Base-by-base conservation (phyloP, 2,888 invertebrate genomes). In the Yponomeuta cagnagella region DNA sequence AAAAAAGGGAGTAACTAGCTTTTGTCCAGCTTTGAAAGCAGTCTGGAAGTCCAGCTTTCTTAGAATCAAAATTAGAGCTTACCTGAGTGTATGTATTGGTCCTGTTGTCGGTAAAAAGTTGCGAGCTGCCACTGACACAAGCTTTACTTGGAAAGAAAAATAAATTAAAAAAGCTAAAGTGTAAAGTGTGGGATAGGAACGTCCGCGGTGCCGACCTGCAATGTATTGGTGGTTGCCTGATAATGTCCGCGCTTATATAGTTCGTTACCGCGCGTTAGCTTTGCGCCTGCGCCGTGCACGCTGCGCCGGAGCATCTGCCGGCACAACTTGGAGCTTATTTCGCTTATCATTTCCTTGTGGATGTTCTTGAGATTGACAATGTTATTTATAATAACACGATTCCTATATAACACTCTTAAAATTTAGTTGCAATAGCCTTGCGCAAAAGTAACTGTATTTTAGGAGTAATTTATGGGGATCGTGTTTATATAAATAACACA, bases 181-280 rank as follows among this genome's bases (percentile, higher is more conserved):
- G 3, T 10, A 33, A 67, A 67, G 15, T 67, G n/a, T 67, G 30
- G 33, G 43, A 33, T 10, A 30, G 67, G 85, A 89, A 86, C 83
- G 87, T 80, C 79, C 89, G 86, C 81, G 83, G 80, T 83, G 89
- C 86, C 88, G 80, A 87, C 80, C 85, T 83, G 86, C 87, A 83
- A 88, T 86, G 87, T 88, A 91, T 90, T 91, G 89, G 85, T 84
- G 80, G 80, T 79, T 77, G 83, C 79, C 77, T 85, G 87, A 86
- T 86, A 86, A 84, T 79, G 82, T 78, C 77, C 78, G 79, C 79
- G 82, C 81, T 89, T 91, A 86, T 91, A 91, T 91, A 91, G 80
- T 77, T 75, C 74, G 79, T 76, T 72, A 72, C 75, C 82, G 80
- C 81, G 78, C 81, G 80, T 81, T 82, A 82, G 77, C 84, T 31